phyloP scores from a whole-genome alignment of 2,888 invertebrate genomes.

The Nomada lathburiana region DNA sequence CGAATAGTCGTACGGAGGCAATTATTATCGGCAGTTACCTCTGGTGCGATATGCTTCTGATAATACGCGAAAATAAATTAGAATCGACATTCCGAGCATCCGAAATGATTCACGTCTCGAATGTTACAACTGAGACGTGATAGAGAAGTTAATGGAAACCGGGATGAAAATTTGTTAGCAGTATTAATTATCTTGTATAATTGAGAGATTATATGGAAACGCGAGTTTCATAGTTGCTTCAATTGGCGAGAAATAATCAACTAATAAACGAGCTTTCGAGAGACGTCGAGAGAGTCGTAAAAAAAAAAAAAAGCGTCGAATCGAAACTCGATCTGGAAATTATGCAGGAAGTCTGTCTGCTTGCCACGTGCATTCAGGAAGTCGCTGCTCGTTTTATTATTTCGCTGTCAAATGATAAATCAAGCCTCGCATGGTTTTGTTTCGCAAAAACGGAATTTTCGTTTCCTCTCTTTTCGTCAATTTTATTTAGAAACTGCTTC shows the following conservation, averaged over 20 bases:
- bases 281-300: not conserved
- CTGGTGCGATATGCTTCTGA: not conserved
- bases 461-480: conserved; percentile 9
- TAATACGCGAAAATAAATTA: not conserved
- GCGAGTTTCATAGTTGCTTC: too few relatives aligned
- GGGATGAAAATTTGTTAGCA: too few relatives aligned
- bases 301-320: conserved; percentile 52
- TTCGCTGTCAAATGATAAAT: conserved; percentile 36
- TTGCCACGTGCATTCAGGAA: conserved; percentile 39
- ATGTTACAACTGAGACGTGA: not conserved
- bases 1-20: conserved; percentile 66
- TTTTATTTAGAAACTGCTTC: conserved; percentile 13
- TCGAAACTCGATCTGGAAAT: conserved; percentile 72
- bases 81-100: too few relatives aligned
- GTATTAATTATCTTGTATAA: too few relatives aligned
- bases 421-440: conserved; percentile 30
- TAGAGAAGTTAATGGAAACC: not conserved
- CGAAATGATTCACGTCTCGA: not conserved
- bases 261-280: conserved; percentile 7
- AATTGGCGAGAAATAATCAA: too few relatives aligned
- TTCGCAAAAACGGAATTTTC: conserved; percentile 30
- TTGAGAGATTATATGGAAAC: too few relatives aligned
- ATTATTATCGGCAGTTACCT: conserved; percentile 65
- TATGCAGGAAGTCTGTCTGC: conserved; percentile 69
- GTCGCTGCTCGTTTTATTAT: conserved; percentile 35